Percentiles rank a stretch among this genome's conserved stretches.
Conservation (phyloP, 2,113 vertebrate genomes). For the Mormoops blainvillei region DNA sequence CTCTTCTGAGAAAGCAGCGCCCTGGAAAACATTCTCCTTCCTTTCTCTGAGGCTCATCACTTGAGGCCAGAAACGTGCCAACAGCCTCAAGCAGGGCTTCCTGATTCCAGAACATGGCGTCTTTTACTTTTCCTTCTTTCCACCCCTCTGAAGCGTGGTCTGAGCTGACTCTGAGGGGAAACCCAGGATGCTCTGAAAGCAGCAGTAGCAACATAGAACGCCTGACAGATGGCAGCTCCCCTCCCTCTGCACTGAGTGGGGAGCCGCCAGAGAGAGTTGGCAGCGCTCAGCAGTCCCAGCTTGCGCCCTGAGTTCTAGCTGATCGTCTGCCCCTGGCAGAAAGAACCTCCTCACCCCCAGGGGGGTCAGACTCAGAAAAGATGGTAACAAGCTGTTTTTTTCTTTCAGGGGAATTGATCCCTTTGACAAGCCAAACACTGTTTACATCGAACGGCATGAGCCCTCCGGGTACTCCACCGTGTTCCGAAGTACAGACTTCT, state of each 20-base stretch:
- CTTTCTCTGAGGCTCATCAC: neutral
- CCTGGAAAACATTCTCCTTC: neutral
- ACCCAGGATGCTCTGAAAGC: neutral
- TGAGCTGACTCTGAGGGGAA: neutral
- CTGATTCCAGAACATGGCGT: neutral
- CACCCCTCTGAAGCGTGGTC: neutral
- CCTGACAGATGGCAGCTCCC: neutral
- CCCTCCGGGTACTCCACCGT: conserved; percentile 90
- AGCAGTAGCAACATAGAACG: neutral
- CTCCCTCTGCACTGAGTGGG: neutral
- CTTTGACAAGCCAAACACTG: conserved; percentile 87
- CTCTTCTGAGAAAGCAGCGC: neutral
- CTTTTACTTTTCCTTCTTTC: neutral
- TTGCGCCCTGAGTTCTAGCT: fast-evolving
- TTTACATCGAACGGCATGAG: conserved; percentile 93
- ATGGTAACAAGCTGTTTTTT: neutral
- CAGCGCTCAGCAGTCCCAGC: neutral
- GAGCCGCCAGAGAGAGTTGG: neutral
- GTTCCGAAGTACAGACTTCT: conserved; percentile 95
- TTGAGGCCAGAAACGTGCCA: neutral
- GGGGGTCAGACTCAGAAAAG: neutral
- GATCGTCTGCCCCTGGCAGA: neutral
- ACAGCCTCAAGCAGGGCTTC: neutral
- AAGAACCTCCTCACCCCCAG: neutral
- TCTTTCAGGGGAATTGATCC: conserved; percentile 91